These are phyloP conservation scores for Cheumatopsyche charites DNA, from an alignment of 1,140 invertebrate genomes.

Conservation along the genomic window DNA sequence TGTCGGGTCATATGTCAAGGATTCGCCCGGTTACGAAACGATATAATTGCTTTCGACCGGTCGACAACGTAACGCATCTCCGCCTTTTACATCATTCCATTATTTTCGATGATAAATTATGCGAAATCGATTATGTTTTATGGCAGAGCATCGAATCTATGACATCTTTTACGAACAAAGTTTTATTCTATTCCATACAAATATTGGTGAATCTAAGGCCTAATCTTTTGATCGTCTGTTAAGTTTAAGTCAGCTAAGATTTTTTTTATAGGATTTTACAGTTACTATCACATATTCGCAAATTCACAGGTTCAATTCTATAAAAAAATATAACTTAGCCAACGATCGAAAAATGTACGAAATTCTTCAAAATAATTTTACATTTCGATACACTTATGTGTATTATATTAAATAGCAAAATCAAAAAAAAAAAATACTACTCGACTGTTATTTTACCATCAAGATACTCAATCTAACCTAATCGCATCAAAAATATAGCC, in stretches of 20 bases:
- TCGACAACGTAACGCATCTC: not conserved
- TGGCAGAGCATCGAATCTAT: not conserved
- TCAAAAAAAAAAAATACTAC: no score
- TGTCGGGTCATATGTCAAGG: slow-evolving; percentile 31
- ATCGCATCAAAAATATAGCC: no score
- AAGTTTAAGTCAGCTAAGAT: not conserved
- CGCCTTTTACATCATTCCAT: slow-evolving; percentile 27
- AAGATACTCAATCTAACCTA: no score
- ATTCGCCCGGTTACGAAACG: slow-evolving; percentile 23
- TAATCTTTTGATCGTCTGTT: not conserved
- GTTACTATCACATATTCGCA: not conserved
- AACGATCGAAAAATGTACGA: no score
- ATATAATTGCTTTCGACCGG: slow-evolving; percentile 23
- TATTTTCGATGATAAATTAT: slow-evolving; percentile 27
- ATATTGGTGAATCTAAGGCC: slow-evolving; percentile 22
- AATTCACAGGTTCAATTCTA: no score
- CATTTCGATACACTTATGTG: no score
- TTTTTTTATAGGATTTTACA: not conserved
- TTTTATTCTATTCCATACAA: not conserved
- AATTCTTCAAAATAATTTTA: no score
- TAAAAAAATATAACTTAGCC: no score
- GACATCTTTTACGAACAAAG: slow-evolving; percentile 4
- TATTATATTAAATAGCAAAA: no score
- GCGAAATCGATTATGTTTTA: slow-evolving; percentile 3
- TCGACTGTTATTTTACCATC: no score